phyloP scores from a whole-genome alignment of 2,113 vertebrate species.

The Epinephelus lanceolatus region DNA sequence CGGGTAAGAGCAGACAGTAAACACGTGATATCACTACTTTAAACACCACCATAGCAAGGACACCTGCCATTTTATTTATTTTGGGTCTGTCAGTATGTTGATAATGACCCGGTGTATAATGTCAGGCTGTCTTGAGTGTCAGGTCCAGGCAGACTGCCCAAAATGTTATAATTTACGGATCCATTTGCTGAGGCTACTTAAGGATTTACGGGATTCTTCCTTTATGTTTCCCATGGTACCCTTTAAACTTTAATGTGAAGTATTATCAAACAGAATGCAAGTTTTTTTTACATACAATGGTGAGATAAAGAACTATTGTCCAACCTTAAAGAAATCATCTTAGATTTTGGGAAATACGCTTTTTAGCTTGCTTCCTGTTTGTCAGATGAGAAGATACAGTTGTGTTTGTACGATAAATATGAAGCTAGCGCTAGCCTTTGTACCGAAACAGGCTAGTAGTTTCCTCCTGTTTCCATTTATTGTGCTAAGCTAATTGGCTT shows the following conservation, averaged over 20 bases:
- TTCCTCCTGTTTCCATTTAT: neutral
- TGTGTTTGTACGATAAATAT: neutral
- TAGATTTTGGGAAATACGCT: neutral
- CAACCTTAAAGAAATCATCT: neutral
- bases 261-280: neutral
- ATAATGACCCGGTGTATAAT: conserved; percentile 3
- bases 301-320: neutral
- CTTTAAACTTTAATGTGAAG: neutral
- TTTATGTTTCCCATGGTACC: neutral
- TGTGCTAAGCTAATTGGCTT: neutral
- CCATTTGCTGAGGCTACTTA: neutral
- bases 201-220: neutral
- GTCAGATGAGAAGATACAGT: neutral
- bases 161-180: neutral
- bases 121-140: conserved; percentile 6
- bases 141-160: neutral
- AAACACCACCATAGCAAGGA: neutral
- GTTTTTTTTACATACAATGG: neutral
- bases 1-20: neutral
- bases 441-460: neutral
- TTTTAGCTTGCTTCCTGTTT: neutral
- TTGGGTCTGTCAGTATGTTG: conserved; percentile 7
- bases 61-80: conserved; percentile 30
- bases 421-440: neutral
- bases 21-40: conserved; percentile 9